These are phyloP conservation scores for Theocolax elegans DNA, from an alignment of 1,140 invertebrate species.

Conservation along the genomic window DNA sequence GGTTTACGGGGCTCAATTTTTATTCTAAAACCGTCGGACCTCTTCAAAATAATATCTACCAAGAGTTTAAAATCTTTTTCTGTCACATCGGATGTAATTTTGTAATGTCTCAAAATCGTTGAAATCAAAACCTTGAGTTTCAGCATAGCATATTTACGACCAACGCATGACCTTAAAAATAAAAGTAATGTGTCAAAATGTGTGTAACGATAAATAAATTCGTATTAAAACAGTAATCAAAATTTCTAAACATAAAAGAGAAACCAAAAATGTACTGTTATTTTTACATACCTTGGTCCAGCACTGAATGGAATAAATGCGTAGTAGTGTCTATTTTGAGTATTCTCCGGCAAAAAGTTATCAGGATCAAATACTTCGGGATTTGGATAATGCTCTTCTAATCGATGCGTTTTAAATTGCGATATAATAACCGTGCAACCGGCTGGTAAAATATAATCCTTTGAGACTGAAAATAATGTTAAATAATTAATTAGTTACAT, in stretches of 20 bases:
- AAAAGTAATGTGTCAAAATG: background rate
- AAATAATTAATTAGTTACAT: too few relatives aligned
- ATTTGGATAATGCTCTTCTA: constrained; percentile 82
- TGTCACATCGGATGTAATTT: constrained; percentile 61
- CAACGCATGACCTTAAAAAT: constrained; percentile 66
- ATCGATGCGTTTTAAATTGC: constrained; percentile 80
- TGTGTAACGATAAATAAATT: too few relatives aligned
- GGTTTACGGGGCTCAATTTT: constrained; percentile 58
- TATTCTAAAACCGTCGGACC: constrained; percentile 66
- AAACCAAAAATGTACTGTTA: background rate
- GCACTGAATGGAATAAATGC: constrained; percentile 91
- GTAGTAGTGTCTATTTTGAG: constrained; percentile 83
- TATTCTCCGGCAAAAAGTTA: constrained; percentile 88
- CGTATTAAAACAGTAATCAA: too few relatives aligned
- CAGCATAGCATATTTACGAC: constrained; percentile 77
- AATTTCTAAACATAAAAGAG: too few relatives aligned
- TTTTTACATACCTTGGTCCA: constrained; percentile 78
- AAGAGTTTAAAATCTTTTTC: constrained; percentile 63
- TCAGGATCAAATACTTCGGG: constrained; percentile 90
- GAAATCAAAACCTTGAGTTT: constrained; percentile 75
- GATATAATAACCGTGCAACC: constrained; percentile 77
- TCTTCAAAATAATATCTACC: constrained; percentile 67
- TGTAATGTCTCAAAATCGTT: constrained; percentile 73
- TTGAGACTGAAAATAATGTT: constrained; percentile 62
- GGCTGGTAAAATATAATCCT: constrained; percentile 71